These are phyloP conservation scores for Lepidocyrtinus sp. DNA, from an alignment of 2,888 invertebrate species.

Conservation along the genomic window DNA sequence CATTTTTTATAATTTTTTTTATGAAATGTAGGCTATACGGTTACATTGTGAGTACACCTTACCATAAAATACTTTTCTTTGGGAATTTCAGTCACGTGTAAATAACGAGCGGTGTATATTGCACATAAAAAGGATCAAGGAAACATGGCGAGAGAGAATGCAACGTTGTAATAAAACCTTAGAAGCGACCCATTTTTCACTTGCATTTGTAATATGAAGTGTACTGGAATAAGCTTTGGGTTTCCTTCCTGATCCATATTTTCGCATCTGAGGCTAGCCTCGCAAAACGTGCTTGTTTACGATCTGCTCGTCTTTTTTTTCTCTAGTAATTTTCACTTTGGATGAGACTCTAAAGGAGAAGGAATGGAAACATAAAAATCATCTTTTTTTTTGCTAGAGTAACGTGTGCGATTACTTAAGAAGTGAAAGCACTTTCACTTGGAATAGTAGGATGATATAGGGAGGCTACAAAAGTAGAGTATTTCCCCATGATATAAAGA, in stretches of 20 bases:
- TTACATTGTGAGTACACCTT: background rate
- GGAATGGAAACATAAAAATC: constrained; percentile 22
- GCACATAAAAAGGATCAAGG: constrained; percentile 50
- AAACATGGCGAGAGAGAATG: constrained; percentile 39
- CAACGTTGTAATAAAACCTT: constrained; percentile 51
- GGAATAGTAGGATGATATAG: too few relatives aligned
- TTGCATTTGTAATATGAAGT: constrained; percentile 29
- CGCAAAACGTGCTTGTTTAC: constrained; percentile 21
- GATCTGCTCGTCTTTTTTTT: constrained; percentile 20
- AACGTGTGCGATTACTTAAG: constrained; percentile 25
- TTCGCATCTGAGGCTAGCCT: constrained; percentile 13
- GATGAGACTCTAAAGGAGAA: background rate
- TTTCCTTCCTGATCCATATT: constrained; percentile 19
- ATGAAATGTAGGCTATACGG: constrained; percentile 54
- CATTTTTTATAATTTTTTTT: too few relatives aligned
- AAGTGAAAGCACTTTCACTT: constrained; percentile 10
- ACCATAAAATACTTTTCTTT: constrained; percentile 17
- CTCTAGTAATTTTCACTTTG: constrained; percentile 47
- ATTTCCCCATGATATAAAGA: background rate
- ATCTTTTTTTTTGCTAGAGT: constrained; percentile 27
- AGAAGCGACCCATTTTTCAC: constrained; percentile 59
- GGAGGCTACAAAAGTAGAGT: too few relatives aligned
- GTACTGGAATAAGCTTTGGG: background rate
- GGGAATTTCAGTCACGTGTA: constrained; percentile 60
- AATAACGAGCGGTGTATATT: constrained; percentile 61